Evolutionary conservation across 2,888 invertebrate species (phyloP), one percentile per base, ranked within the genome.

Genomic region (Epinotia ramella): DNA sequence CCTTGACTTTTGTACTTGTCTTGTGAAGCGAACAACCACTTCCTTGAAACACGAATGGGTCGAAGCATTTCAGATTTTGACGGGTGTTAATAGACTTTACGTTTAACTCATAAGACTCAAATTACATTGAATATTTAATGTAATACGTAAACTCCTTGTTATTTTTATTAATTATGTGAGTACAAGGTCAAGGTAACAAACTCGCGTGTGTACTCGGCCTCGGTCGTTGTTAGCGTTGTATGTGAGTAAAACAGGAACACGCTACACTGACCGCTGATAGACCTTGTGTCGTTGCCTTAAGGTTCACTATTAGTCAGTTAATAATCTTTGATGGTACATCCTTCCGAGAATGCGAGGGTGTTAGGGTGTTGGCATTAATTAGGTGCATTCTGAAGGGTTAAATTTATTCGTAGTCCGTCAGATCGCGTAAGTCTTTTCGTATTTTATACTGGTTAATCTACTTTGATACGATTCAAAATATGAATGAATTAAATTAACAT

Each of bases 121-220:
- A 49, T 16, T 49, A 49, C 16, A n/a, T 13, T n/a, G 2, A 49
- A 49, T 20, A 18, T 9, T 20, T 20, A 57, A 3, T 3, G 2
- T 20, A 2, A 7, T 57, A 57, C 3, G 20, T 18, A 11, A 18
- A 16, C 63, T 28, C 11, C 7, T 62, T 62, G 49, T 49, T 53
- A 63, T 62, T 60, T 33, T 53, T 6, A 18, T 53, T 46, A 40
- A 49, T 71, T n/a, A 62, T 16, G 72, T 66, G 33, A 33, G 13
- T 33, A 40, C 63, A 59, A 66, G 49, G 49, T 66, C 40, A 28
- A 33, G 13, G 40, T 9, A 40, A 40, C 9, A 6, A 33, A 40
- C 40, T 73, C 18, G 70, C 75, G 75, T 75, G 75, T 66, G 60
- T 65, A 75, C 13, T 60, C 60, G 60, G 44, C 75, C 75, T 75